Evolutionary conservation across 2,888 invertebrate genomes (phyloP).

Genomic region (Brachylomia viminalis): DNA sequence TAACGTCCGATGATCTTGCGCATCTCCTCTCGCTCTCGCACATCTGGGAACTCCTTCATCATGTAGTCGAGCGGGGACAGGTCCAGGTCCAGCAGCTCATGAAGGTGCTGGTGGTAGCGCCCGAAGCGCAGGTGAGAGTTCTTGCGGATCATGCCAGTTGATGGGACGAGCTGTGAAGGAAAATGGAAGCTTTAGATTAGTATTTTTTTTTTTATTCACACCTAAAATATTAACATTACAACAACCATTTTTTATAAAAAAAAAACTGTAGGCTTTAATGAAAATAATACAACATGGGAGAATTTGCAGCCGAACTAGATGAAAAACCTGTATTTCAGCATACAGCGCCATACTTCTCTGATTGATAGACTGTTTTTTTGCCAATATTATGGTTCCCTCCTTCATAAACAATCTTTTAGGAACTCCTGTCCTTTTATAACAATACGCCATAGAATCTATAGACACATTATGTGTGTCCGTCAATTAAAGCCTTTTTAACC

Average conservation of each 20-base stretch:
- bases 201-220: background rate
- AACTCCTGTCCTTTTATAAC: background rate
- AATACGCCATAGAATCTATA: background rate
- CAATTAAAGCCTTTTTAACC: background rate
- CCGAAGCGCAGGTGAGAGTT: slow-evolving; percentile 99
- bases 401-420: background rate
- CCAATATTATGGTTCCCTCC: background rate
- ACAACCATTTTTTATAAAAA: background rate
- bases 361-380: background rate
- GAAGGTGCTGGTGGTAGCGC: slow-evolving; percentile 99
- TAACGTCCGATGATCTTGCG: slow-evolving; percentile 99
- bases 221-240: background rate
- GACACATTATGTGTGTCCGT: background rate
- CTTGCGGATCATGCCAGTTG: slow-evolving; percentile 99
- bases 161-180: slow-evolving; percentile 94
- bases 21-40: slow-evolving; percentile 99
- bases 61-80: slow-evolving; percentile 99
- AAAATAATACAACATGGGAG: background rate
- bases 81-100: slow-evolving; percentile 98
- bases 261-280: background rate
- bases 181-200: background rate
- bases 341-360: background rate
- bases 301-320: background rate
- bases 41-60: slow-evolving; percentile 98
- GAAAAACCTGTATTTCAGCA: background rate